Conservation (phyloP, 2,888 invertebrate genomes). For the Amphipoea lucens region DNA sequence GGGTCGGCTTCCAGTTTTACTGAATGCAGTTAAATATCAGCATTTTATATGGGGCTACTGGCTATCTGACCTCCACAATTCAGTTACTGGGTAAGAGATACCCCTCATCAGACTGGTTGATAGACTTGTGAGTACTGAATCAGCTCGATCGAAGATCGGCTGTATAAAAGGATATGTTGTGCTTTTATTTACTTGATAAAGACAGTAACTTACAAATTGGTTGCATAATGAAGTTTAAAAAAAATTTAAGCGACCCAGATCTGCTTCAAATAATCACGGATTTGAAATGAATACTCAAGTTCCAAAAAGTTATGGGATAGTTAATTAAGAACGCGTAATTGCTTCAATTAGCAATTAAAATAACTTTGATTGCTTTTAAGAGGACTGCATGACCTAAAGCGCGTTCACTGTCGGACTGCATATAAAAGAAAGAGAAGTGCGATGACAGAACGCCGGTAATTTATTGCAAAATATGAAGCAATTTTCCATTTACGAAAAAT, state of each 20-base stretch:
- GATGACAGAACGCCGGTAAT: too few relatives aligned
- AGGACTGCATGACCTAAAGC: not conserved
- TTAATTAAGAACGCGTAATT: slow-evolving; percentile 4
- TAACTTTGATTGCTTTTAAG: not conserved
- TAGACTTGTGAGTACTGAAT: not conserved
- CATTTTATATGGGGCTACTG: too few relatives aligned
- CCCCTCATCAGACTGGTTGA: not conserved
- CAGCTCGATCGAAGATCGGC: not conserved
- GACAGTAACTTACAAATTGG: slow-evolving; percentile 2
- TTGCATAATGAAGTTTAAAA: not conserved
- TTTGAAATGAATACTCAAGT: not conserved
- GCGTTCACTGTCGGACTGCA: too few relatives aligned
- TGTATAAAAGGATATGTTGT: not conserved
- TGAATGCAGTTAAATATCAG: too few relatives aligned
- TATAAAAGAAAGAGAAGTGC: too few relatives aligned
- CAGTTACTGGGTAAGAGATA: too few relatives aligned
- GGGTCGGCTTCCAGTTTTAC: too few relatives aligned
- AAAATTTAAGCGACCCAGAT: not conserved
- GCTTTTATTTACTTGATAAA: not conserved
- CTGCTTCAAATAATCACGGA: not conserved
- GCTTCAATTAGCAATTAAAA: slow-evolving; percentile 11
- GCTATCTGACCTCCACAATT: too few relatives aligned
- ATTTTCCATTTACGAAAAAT: too few relatives aligned
- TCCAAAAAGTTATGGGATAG: too few relatives aligned
- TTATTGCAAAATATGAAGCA: too few relatives aligned